These are phyloP conservation scores for Mirza zaza DNA, from an alignment of 2,113 vertebrate species.

Conservation along the genomic window DNA sequence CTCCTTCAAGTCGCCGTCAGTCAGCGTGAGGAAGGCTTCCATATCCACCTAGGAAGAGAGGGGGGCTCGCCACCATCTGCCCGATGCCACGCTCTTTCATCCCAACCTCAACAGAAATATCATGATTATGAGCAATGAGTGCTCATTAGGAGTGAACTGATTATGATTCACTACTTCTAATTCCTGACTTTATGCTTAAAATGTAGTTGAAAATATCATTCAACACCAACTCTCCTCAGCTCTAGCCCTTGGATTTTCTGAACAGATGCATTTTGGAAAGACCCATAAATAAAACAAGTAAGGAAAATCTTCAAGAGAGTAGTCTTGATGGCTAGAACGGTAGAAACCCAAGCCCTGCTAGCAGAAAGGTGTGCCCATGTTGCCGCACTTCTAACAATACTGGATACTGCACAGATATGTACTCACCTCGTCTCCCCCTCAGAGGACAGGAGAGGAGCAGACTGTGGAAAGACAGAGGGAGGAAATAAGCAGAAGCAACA, in stretches of 20 bases:
- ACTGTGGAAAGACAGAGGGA: slow-evolving; percentile 56
- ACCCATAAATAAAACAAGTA: background rate
- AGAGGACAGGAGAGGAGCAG: slow-evolving; percentile 20
- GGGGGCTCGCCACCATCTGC: background rate
- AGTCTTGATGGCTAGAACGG: background rate
- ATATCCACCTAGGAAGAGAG: slow-evolving; percentile 91
- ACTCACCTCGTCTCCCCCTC: background rate
- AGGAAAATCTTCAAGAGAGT: background rate
- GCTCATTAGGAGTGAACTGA: background rate
- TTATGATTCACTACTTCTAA: background rate
- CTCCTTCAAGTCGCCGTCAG: slow-evolving; percentile 97
- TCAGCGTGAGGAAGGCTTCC: slow-evolving; percentile 98
- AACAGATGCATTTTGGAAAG: background rate
- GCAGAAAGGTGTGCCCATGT: background rate
- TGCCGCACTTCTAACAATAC: rapidly evolving
- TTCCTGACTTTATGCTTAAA: background rate
- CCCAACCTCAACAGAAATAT: background rate
- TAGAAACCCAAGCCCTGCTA: background rate
- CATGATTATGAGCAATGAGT: background rate
- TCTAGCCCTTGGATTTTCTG: background rate
- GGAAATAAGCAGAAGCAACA: background rate
- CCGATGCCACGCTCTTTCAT: background rate
- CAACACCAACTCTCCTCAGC: background rate
- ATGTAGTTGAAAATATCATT: background rate
- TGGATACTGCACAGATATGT: background rate